Evolutionary conservation across 1,140 invertebrate genomes (phyloP).

Genomic region (Scaptomyza pallida): DNA sequence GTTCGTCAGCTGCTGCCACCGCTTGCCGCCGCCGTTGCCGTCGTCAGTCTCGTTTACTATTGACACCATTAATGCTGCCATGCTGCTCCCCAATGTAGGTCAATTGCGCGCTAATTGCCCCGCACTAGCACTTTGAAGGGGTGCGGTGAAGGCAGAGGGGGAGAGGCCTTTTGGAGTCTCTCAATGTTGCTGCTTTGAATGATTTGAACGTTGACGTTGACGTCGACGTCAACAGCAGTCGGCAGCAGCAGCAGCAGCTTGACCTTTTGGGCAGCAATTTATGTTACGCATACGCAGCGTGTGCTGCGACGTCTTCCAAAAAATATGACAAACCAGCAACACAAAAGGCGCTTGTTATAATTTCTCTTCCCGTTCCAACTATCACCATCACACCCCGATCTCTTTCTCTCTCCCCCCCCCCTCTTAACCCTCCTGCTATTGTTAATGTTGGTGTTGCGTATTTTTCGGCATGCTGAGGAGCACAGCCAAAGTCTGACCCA

Average conservation of each 20-base stretch:
- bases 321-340: slow-evolving; percentile 14
- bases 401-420: too few relatives aligned
- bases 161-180: slow-evolving; percentile 19
- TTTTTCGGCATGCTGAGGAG: slow-evolving; percentile 36
- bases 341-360: slow-evolving; percentile 6
- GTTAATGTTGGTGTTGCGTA: slow-evolving; percentile 30
- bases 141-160: not conserved
- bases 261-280: slow-evolving; percentile 64
- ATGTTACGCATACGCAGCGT: slow-evolving; percentile 58
- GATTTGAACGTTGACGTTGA: slow-evolving; percentile 29
- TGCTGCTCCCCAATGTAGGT: slow-evolving; percentile 78
- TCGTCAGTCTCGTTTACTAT: slow-evolving; percentile 80
- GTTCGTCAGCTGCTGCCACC: slow-evolving; percentile 40
- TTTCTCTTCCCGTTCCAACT: not conserved
- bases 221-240: slow-evolving; percentile 34
- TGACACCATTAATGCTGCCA: slow-evolving; percentile 75
- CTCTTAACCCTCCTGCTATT: not conserved
- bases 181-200: slow-evolving; percentile 63
- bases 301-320: slow-evolving; percentile 16
- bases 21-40: slow-evolving; percentile 37
- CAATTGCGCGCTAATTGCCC: slow-evolving; percentile 82
- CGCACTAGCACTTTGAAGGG: slow-evolving; percentile 58
- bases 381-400: not conserved
- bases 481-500: slow-evolving; percentile 68
- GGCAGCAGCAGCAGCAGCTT: slow-evolving; percentile 50